Conservation (phyloP, 2,113 vertebrate genomes). For the Castor canadensis region DNA sequence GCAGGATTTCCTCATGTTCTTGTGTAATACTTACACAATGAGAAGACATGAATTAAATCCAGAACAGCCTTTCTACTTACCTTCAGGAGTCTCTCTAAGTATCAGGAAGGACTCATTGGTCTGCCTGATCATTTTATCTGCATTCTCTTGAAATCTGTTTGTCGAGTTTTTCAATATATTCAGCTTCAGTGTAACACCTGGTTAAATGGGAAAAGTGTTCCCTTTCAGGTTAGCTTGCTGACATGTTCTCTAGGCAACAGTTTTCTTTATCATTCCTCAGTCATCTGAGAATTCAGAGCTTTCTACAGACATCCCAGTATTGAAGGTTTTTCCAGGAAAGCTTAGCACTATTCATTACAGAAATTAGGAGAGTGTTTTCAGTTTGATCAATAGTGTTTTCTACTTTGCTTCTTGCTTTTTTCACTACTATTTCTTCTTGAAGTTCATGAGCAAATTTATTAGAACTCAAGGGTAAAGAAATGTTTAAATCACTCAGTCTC, state of each 20-base stretch:
- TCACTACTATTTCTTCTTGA: not conserved
- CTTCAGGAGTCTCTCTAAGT: slow-evolving; percentile 84
- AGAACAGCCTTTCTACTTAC: slow-evolving; percentile 82
- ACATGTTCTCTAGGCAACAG: not conserved
- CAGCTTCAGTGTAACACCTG: slow-evolving; percentile 85
- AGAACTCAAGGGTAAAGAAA: not conserved
- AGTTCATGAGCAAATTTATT: not conserved
- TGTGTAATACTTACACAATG: not conserved
- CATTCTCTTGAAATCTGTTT: slow-evolving; percentile 77
- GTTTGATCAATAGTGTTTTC: not conserved
- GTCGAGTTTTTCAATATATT: slow-evolving; percentile 81
- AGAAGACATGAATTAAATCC: not conserved
- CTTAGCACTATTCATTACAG: not conserved
- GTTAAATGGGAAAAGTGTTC: slow-evolving; percentile 45
- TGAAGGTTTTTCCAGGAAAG: not conserved
- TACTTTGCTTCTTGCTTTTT: not conserved
- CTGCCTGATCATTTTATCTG: slow-evolving; percentile 81
- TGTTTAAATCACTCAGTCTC: not conserved
- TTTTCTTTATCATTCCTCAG: not conserved
- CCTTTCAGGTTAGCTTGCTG: not conserved
- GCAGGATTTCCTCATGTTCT: not conserved
- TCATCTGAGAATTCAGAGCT: not conserved
- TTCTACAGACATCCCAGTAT: not conserved
- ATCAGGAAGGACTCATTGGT: slow-evolving; percentile 84
- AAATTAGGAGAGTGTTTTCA: not conserved